Conservation (phyloP, 2,113 vertebrate genomes). For the Thamnophis sirtalis region DNA sequence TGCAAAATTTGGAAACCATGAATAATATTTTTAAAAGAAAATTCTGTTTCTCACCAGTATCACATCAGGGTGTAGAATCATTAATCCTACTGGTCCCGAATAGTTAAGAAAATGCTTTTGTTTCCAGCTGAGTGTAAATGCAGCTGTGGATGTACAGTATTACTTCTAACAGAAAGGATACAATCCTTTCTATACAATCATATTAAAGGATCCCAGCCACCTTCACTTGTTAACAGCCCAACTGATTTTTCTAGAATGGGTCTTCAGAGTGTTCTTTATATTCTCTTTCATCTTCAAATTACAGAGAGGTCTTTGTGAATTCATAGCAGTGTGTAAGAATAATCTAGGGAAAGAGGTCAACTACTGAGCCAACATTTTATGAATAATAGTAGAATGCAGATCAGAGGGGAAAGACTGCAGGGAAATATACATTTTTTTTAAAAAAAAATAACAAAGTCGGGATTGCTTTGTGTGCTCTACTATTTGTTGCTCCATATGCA, state of each 20-base stretch:
- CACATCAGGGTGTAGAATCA: background rate
- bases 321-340: background rate
- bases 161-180: background rate
- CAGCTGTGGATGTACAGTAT: background rate
- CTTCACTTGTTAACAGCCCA: background rate
- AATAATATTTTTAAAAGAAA: background rate
- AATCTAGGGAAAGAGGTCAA: background rate
- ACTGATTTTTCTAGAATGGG: background rate
- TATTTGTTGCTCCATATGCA: background rate
- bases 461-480: background rate
- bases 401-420: background rate
- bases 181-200: too few relatives aligned
- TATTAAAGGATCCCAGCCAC: background rate
- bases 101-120: background rate
- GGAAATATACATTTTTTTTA: background rate
- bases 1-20: conserved; percentile 15
- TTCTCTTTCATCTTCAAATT: background rate
- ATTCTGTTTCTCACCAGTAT: background rate
- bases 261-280: background rate
- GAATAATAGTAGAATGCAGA: background rate
- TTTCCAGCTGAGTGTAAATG: conserved; percentile 11
- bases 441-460: background rate
- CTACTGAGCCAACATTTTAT: background rate
- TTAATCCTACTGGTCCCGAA: background rate
- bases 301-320: conserved; percentile 6